A percentile compares a stretch with the other conserved stretches of the same genome.
These are phyloP conservation scores for Gouania willdenowi DNA, from an alignment of 2,797 vertebrate species.

Conservation along the genomic window DNA sequence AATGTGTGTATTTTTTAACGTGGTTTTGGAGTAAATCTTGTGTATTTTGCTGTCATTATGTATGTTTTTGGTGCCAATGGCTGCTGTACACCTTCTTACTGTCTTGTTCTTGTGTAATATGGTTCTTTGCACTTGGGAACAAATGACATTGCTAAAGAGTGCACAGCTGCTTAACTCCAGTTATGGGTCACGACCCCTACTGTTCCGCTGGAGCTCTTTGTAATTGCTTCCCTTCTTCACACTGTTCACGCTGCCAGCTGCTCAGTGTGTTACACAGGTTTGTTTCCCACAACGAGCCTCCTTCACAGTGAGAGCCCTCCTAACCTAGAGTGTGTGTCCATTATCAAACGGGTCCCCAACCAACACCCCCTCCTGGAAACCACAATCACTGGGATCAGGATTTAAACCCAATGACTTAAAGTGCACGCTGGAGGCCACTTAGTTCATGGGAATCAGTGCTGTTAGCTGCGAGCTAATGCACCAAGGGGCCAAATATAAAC, in stretches of 20 bases:
- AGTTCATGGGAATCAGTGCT: conserved; percentile 43
- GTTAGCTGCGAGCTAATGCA: not conserved
- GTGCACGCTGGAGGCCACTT: conserved; percentile 17
- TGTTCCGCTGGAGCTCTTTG: conserved; percentile 35
- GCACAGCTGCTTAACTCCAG: conserved; percentile 34
- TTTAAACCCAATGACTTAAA: conserved; percentile 7
- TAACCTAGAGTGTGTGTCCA: conserved; percentile 17
- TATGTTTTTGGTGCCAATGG: too few species aligned
- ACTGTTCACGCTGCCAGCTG: conserved; percentile 31
- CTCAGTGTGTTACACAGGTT: conserved; percentile 13
- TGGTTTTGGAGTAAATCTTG: too few species aligned
- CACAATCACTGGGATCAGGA: conserved; percentile 14
- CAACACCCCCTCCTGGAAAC: conserved; percentile 8
- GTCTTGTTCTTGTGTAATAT: too few species aligned
- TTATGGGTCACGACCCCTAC: conserved; percentile 28
- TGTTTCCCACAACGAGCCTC: conserved; percentile 21
- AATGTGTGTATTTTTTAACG: too few species aligned
- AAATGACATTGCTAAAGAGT: conserved; percentile 8
- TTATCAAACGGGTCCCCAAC: conserved; percentile 2
- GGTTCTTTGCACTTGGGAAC: not conserved
- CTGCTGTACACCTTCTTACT: not conserved
- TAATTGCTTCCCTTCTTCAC: conserved; percentile 15
- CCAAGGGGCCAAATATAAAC: conserved; percentile 10
- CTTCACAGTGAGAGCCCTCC: conserved; percentile 21
- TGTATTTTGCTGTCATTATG: too few species aligned